Base-by-base conservation (phyloP, 2,113 vertebrate genomes). In the Perca schrenkii region DNA sequence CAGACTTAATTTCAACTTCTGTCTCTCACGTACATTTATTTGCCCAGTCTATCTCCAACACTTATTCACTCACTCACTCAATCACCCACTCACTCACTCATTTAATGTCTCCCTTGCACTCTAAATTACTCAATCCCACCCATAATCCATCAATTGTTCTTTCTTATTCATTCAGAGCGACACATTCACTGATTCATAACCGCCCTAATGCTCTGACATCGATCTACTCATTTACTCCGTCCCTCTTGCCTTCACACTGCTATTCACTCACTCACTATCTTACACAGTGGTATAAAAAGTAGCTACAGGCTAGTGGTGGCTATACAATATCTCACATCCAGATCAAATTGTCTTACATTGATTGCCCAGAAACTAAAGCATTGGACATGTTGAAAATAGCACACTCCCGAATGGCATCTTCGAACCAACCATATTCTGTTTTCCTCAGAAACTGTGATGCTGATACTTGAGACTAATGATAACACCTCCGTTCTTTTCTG, bases 161-260 rank as follows among this genome's bases (percentile, higher is more conserved):
- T 21, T 73, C 25, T 63, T 50, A 15, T 54, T 63, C 74, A 58
- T 34, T 53, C 65, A 50, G 43, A 64, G 47, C 68, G 67, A 49
- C 53, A 36, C 75, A 67, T 53, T 86, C 64, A 76, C 67, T 75
- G 49, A 84, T 77, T 82, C 78, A 74, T 77, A 65, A 50, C 63
- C 82, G 34, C 6, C 28, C 54, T 74, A 16, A 58, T 49, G 52
- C 22, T 56, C 61, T 50, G 79, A 78, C 67, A 43, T 43, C 36
- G 19, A 36, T 63, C 36, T 25, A 50, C n/a, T 53, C 64, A 7
- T 63, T 50, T 50, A 36, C 28, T 58, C 8, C 22, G n/a, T 79
- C 28, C 28, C 53, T 46, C 56, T 11, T 68, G 25, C 28, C 12
- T 61, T 67, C n/a, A 54, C 52, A n/a, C 43, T 12, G 64, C 12